Base-by-base conservation (phyloP, 1,140 invertebrate species). In the Hyposmocoma kahamanoa region DNA sequence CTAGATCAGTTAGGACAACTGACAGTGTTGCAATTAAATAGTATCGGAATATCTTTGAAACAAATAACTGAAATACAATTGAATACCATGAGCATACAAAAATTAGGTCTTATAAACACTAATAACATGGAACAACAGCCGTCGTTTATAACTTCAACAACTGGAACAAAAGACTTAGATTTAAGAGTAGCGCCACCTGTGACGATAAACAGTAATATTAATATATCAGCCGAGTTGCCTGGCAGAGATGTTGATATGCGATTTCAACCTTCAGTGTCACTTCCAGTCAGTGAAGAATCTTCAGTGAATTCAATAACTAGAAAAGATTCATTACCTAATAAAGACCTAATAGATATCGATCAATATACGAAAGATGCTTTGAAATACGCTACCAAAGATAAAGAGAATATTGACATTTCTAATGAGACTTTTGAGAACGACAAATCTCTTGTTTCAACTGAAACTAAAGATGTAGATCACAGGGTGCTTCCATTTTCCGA, bases 61-160 rank as follows among this genome's bases (percentile, higher is more conserved):
- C 88, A 90, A 68, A 88, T 90, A 18, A 88, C 87, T 22, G 88
- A 90, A 69, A 89, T 90, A 50, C 89, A 90, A 66, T 68, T 88
- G 22, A 89, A 88, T 67, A 88, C 88, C 9, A 84, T 87, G 76
- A 88, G 75, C 57, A 87, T 88, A 55, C 86, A 88, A 67, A 88
- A 87, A 65, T 68, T 87, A 59, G 86, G 86, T 43, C 74, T 87
- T 54, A 87, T 87, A 43, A 82, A 81, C 59, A 22, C 45, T 39
- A 70, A 64, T 57, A 36, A 56, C 32, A 62, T 80, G 44, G 63
- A 76, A 66, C 67, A 74, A 50, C 26, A 67, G 13, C 65, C 58
- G 48, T 47, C 62, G 42, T 72, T 71, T 63, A n/a, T 67, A 41
- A 46, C 42, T 26, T 11, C 62, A 42, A 59, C 56, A 15, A 24